phyloP scores from a whole-genome alignment of 2,113 vertebrate genomes.

The Clinocottus analis region DNA sequence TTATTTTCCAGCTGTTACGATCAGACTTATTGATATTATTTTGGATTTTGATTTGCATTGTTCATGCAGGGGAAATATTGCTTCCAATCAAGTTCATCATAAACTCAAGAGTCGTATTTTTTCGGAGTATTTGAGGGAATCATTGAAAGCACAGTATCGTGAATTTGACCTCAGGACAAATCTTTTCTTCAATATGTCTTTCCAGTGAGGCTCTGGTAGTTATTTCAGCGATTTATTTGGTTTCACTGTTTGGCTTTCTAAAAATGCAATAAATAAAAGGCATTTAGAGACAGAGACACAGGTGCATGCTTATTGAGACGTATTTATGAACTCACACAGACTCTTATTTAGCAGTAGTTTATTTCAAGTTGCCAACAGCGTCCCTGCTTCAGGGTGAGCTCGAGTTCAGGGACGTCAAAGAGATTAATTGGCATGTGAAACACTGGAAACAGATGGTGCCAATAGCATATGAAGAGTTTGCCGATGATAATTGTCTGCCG shows the following conservation, averaged over 20 bases:
- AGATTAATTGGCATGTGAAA: not conserved
- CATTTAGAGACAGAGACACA: not conserved
- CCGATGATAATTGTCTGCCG: not conserved
- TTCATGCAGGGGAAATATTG: not conserved
- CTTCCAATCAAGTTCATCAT: conserved; percentile 19
- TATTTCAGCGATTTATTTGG: not conserved
- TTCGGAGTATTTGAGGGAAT: not conserved
- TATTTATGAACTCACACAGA: not conserved
- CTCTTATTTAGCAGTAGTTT: conserved; percentile 2
- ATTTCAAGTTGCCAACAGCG: conserved; percentile 32
- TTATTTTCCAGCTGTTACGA: conserved; percentile 22
- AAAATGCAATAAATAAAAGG: no score
- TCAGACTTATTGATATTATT: not conserved
- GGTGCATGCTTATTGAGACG: not conserved
- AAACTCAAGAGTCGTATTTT: not conserved
- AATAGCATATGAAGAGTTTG: not conserved
- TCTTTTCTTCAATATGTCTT: not conserved
- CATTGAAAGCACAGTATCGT: not conserved
- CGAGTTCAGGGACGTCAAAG: not conserved
- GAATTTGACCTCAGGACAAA: not conserved
- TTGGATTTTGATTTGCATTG: conserved; percentile 8
- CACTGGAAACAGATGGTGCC: not conserved
- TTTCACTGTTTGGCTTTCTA: not conserved
- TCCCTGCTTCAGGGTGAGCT: conserved; percentile 12
- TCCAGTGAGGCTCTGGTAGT: no score